Evolutionary conservation across 1,140 invertebrate species (phyloP).

Genomic region (Dufourea novaeangliae): DNA sequence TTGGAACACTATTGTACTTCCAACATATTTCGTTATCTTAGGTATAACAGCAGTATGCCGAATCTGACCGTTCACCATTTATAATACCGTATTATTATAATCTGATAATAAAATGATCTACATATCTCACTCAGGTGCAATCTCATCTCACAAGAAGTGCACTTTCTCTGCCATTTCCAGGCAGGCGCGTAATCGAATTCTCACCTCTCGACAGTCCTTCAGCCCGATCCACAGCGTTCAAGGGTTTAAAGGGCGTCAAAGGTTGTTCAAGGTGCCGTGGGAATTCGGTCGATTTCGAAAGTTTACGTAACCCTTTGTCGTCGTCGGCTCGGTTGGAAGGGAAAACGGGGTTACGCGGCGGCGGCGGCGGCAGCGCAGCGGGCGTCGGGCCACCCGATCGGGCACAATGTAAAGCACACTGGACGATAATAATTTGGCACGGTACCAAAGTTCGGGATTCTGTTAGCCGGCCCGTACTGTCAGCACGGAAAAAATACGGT

Average conservation of each 20-base stretch:
- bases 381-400: constrained; percentile 46
- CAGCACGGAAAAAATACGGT: constrained; percentile 67
- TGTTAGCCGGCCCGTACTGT: constrained; percentile 62
- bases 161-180: no score
- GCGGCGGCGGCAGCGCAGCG: constrained; percentile 16
- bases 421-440: constrained; percentile 70
- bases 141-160: no score
- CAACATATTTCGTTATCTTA: no score
- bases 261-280: constrained; percentile 23
- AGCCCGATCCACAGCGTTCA: no score
- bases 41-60: no score
- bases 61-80: no score
- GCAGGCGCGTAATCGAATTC: no score
- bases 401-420: constrained; percentile 61
- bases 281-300: constrained; percentile 36
- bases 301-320: constrained; percentile 56
- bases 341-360: constrained; percentile 53
- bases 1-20: no score
- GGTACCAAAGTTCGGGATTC: constrained; percentile 68
- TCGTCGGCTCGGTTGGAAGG: background rate
- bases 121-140: no score
- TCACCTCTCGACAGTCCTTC: no score
- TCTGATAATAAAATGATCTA: no score
- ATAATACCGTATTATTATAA: no score
- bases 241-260: background rate